Percentiles rank a stretch among this genome's conserved stretches.
Evolutionary conservation across 2,113 vertebrate species (phyloP).

Genomic region (Gallinago undulata): DNA sequence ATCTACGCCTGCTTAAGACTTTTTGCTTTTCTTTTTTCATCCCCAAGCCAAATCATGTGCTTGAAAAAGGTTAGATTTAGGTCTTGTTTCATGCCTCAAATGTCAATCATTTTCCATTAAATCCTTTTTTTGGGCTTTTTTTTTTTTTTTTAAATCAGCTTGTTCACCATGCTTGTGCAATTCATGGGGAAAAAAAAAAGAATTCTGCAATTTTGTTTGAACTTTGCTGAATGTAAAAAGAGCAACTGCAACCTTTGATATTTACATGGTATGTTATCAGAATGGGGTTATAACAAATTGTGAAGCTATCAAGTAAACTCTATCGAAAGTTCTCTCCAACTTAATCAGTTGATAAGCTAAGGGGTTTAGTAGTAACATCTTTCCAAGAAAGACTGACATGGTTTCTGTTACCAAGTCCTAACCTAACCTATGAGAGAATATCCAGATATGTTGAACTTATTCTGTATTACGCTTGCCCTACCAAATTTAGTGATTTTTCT

Average conservation of each 20-base stretch:
- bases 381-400: background rate
- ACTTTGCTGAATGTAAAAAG: background rate
- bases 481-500: conserved; percentile 47
- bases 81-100: background rate
- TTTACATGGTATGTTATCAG: background rate
- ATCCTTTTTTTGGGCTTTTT: background rate
- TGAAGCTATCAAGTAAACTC: background rate
- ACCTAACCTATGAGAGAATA: background rate
- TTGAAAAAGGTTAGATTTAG: background rate
- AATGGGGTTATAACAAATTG: background rate
- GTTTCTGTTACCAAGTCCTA: background rate
- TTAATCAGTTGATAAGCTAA: background rate
- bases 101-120: background rate
- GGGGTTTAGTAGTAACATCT: background rate
- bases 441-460: background rate
- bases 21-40: background rate
- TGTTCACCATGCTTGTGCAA: background rate
- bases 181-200: background rate
- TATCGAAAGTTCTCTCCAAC: background rate
- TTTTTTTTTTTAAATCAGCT: background rate
- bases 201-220: background rate
- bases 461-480: background rate
- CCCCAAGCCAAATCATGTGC: background rate
- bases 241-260: background rate
- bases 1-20: background rate